Evolutionary conservation across 2,888 invertebrate genomes (phyloP), one percentile per base, ranked within the genome.

Genomic region (Trachelus iudaicus): DNA sequence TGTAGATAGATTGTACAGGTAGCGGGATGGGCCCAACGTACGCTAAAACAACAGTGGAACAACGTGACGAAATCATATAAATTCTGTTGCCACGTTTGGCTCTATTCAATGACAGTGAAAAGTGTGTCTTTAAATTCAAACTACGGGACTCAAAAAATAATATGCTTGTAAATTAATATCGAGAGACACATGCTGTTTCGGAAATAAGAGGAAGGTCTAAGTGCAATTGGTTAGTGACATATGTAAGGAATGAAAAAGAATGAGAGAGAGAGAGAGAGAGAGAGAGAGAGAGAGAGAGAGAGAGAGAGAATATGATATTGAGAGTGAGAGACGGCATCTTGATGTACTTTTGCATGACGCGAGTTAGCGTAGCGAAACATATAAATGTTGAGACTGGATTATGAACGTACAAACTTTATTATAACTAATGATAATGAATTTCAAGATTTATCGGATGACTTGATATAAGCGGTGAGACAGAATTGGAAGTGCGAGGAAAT

Each of bases 331-430:
- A 71, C 71, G 71, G 71, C 33, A 71, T 15, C 34, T 56, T 75
- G 76, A 79, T 76, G 76, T 80, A 78, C 31, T 81, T 81, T 77
- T 78, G 78, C 73, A 78, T 34, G 75, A 73, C 73, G 79, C 69
- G 77, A 74, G 71, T 77, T 79, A 73, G 75, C 77, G 75, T 79
- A 79, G 83, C 75, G 80, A 81, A 81, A 81, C 81, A 83, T 82
- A 80, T 79, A 84, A 83, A 84, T 85, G 81, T 85, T 86, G 88
- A 89, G 88, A 88, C 87, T 89, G 88, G 87, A 85, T 86, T 82
- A 83, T 81, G 87, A 87, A 88, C 85, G 89, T 89, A 89, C 88
- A 87, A 87, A 82, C 82, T 82, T 81, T 79, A 83, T 83, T 81
- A 82, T 75, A 77, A 33, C 73, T 77, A 75, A 79, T 77, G 33